These are phyloP conservation scores for Microchrysa polita DNA, from an alignment of 2,888 invertebrate species.

Conservation along the genomic window DNA sequence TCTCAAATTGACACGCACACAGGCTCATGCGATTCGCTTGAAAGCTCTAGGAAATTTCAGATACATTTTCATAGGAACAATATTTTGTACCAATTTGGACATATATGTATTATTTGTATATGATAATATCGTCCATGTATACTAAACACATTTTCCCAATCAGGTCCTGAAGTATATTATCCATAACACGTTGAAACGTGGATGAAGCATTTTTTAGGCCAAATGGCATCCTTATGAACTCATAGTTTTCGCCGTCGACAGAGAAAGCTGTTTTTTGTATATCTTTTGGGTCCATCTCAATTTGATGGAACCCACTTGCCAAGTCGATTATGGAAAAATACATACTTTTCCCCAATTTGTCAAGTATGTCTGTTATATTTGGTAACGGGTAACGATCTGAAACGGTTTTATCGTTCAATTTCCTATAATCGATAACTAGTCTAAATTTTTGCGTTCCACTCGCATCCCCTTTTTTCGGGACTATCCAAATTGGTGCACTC, in stretches of 20 bases:
- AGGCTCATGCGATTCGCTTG: no score
- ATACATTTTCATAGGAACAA: no score
- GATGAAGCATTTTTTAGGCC: slow-evolving; percentile 46
- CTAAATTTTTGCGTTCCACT: slow-evolving; percentile 49
- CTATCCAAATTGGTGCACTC: slow-evolving; percentile 49
- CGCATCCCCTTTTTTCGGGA: slow-evolving; percentile 4
- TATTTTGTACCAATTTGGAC: no score
- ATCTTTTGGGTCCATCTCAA: slow-evolving; percentile 53
- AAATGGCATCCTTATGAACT: slow-evolving; percentile 44
- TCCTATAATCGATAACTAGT: slow-evolving; percentile 52
- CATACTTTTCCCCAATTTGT: slow-evolving; percentile 55
- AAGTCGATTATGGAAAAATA: slow-evolving; percentile 57
- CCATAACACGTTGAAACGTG: slow-evolving; percentile 46
- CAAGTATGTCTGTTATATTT: slow-evolving; percentile 56
- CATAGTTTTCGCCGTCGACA: slow-evolving; percentile 37
- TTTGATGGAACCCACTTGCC: slow-evolving; percentile 57
- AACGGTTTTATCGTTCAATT: slow-evolving; percentile 52
- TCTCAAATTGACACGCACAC: no score
- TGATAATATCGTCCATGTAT: slow-evolving; percentile 57
- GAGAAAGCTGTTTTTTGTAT: slow-evolving; percentile 54
- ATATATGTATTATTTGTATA: no score
- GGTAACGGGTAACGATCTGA: slow-evolving; percentile 51
- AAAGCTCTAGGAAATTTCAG: no score
- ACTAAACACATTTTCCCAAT: slow-evolving; percentile 46
- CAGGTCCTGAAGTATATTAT: slow-evolving; percentile 52